Conservation (phyloP, 2,113 vertebrate genomes). For the Caranx melampygus region DNA sequence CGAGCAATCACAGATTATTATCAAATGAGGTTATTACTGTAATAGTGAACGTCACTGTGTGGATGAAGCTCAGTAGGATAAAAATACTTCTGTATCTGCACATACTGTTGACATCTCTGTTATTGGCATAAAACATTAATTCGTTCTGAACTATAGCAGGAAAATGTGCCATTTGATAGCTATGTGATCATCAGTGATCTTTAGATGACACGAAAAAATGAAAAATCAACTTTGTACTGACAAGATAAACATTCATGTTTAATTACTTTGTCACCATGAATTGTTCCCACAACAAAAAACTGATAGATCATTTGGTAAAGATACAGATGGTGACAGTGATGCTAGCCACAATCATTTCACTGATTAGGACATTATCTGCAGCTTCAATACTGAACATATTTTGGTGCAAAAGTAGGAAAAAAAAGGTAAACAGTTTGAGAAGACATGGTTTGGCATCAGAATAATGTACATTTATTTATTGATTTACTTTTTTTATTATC, state of each 20-base stretch:
- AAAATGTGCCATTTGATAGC: neutral
- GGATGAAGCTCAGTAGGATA: slow-evolving; percentile 14
- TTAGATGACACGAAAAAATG: slow-evolving; percentile 11
- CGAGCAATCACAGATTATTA: slow-evolving; percentile 46
- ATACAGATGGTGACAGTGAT: neutral
- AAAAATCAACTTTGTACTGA: neutral
- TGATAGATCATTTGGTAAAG: neutral
- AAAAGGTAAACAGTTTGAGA: neutral
- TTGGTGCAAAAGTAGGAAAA: neutral
- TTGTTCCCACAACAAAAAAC: neutral
- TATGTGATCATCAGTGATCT: slow-evolving; percentile 1
- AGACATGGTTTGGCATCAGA: slow-evolving; percentile 1
- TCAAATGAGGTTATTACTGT: slow-evolving; percentile 34
- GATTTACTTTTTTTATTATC: neutral
- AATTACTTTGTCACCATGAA: neutral
- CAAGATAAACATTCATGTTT: neutral
- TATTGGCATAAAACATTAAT: neutral
- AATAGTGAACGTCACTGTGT: slow-evolving; percentile 51
- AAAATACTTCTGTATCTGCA: slow-evolving; percentile 29
- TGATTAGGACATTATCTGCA: neutral
- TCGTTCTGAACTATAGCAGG: neutral
- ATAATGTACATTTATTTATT: neutral
- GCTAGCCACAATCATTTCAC: neutral
- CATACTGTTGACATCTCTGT: neutral
- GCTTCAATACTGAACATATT: neutral